Evolutionary conservation across 2,113 vertebrate genomes (phyloP), one percentile per base, ranked within the genome.

Genomic region (Corythaeola cristata): DNA sequence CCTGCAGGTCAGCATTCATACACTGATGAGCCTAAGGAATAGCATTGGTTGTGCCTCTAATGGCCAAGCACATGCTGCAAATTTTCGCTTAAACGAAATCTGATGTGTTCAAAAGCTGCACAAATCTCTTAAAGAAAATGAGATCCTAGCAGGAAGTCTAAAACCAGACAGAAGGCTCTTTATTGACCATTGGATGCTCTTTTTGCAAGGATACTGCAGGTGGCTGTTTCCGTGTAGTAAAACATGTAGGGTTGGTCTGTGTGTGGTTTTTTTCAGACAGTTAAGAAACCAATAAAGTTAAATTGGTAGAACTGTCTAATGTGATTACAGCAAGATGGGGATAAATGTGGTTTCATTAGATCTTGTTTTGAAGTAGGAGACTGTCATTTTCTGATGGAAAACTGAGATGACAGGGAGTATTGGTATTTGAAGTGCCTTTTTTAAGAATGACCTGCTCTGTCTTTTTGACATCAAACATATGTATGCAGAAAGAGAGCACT

Each of bases 271-370:
- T 45, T 35, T 2, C 79, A 86, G 78, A 27, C 64, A 52, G 85
- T 93, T 94, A 86, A 81, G 68, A 66, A 92, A 49, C 37, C 82
- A n/a, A 83, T 92, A 53, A 95, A 95, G 60, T 95, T 59, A 92
- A 96, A 96, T 94, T 77, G 83, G 95, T 92, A 41, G 79, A 85
- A 64, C 83, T 92, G 90, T 63, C 93, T 96, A 75, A 94, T 87
- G 60, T 89, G 88, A 94, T 93, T 94, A 93, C 93, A 84, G 95
- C 72, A 37, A 90, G 88, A 97, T 93, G 79, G 79, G 93, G 85
- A 95, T 84, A 59, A 81, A 93, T 93, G 92, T 67, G 88, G 41
- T 20, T 84, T 89, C 90, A 90, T 96, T 84, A 93, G 88, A 81
- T 53, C 68, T 93, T 92, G 88, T 93, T 95, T 92, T 56, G 90